Evolutionary conservation across 2,797 vertebrate genomes (phyloP).

Genomic region (Acanthiza pusilla): DNA sequence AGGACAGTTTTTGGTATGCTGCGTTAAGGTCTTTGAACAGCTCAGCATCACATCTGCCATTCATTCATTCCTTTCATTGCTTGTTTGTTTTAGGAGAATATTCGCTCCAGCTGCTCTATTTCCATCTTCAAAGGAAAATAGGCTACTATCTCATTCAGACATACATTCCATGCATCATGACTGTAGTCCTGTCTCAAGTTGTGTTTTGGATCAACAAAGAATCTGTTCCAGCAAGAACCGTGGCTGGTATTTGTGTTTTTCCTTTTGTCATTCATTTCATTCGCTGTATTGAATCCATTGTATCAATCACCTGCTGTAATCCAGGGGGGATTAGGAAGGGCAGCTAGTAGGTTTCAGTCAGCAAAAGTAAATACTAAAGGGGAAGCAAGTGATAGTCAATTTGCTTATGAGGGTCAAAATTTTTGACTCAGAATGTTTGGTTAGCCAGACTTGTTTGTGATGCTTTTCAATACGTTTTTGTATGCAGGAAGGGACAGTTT

Average conservation of each 20-base stretch:
- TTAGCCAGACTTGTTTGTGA: neutral
- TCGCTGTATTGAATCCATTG: neutral
- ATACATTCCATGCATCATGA: slow-evolving; percentile 83
- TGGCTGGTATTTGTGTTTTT: slow-evolving; percentile 72
- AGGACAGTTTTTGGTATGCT: slow-evolving; percentile 93
- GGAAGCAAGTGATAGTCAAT: neutral
- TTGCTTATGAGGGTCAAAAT: neutral
- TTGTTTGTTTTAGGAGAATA: slow-evolving; percentile 80
- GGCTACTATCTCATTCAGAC: slow-evolving; percentile 86
- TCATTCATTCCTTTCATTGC: slow-evolving; percentile 29
- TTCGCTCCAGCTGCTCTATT: slow-evolving; percentile 79
- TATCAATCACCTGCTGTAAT: neutral
- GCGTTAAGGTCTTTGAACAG: neutral
- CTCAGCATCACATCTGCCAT: neutral
- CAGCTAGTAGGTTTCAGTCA: neutral
- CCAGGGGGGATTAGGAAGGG: neutral
- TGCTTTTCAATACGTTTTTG: neutral
- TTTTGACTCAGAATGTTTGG: neutral
- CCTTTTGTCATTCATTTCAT: slow-evolving; percentile 7
- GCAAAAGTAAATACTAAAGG: neutral
- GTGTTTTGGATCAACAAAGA: slow-evolving; percentile 85
- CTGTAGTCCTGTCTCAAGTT: slow-evolving; percentile 84
- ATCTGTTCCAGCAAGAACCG: slow-evolving; percentile 79
- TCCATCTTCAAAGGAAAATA: slow-evolving; percentile 82
- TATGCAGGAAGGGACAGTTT: neutral